phyloP scores from a whole-genome alignment of 2,888 invertebrate genomes.

The Hyposoter didymator region DNA sequence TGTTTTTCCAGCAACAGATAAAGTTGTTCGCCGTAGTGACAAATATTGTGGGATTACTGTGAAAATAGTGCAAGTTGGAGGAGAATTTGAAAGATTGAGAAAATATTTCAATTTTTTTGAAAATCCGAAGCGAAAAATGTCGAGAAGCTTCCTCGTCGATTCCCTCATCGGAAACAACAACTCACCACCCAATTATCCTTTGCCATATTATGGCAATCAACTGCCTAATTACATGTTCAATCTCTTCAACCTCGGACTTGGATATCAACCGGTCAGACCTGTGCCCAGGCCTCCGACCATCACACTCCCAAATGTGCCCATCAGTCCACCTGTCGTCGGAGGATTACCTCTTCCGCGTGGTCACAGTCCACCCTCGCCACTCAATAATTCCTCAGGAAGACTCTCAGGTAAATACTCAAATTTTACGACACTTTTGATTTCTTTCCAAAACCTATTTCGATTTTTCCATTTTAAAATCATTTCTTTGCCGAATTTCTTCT shows the following conservation, averaged over 20 bases:
- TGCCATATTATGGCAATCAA: constrained; percentile 82
- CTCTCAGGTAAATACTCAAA: constrained; percentile 76
- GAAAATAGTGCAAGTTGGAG: constrained; percentile 50
- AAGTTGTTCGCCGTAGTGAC: constrained; percentile 42
- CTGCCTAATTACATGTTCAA: constrained; percentile 84
- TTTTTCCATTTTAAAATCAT: neutral
- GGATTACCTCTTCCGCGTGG: constrained; percentile 72
- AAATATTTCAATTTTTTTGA: neutral
- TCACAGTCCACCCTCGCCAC: constrained; percentile 79
- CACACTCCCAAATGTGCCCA: constrained; percentile 73
- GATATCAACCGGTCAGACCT: constrained; percentile 81
- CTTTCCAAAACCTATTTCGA: neutral
- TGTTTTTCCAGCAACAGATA: constrained; percentile 1
- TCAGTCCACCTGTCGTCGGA: constrained; percentile 73
- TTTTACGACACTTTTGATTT: neutral
- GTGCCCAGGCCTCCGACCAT: constrained; percentile 78
- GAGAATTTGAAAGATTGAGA: constrained; percentile 12
- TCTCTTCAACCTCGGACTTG: constrained; percentile 81
- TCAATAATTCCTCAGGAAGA: constrained; percentile 74
- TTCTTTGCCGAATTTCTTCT: neutral
- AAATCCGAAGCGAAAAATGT: constrained; percentile 86
- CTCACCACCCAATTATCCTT: constrained; percentile 85
- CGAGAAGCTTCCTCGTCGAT: constrained; percentile 93
- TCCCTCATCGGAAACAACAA: constrained; percentile 89
- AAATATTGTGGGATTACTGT: constrained; percentile 68